phyloP scores from a whole-genome alignment of 1,140 invertebrate species.

The Nixonia krombeini region DNA sequence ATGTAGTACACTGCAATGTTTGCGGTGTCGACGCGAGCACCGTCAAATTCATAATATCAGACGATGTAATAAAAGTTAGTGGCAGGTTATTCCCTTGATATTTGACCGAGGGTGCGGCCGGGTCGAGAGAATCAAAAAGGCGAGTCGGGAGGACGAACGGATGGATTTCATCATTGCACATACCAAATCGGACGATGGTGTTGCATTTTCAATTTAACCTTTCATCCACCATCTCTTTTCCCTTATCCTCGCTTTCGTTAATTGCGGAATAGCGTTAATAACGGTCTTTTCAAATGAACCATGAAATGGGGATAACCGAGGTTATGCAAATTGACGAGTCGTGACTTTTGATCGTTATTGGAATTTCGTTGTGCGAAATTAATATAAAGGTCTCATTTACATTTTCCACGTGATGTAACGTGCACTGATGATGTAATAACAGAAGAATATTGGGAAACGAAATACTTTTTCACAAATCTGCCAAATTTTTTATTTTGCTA shows the following conservation, averaged over 20 bases:
- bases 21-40: constrained; percentile 1
- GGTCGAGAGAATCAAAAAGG: constrained; percentile 51
- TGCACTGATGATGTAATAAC: too few species aligned
- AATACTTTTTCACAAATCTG: too few species aligned
- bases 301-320: too few species aligned
- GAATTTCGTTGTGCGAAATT: too few species aligned
- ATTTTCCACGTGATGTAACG: too few species aligned
- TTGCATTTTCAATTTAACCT: constrained; percentile 9
- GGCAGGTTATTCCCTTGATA: constrained; percentile 40
- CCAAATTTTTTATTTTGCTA: too few species aligned
- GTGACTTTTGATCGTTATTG: too few species aligned
- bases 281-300: too few species aligned
- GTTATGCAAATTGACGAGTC: too few species aligned
- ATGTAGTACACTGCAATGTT: not conserved
- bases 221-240: constrained; percentile 6
- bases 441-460: too few species aligned
- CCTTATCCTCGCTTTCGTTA: not conserved
- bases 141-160: constrained; percentile 19
- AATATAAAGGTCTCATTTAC: too few species aligned
- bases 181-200: constrained; percentile 15
- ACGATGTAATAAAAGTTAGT: constrained; percentile 49
- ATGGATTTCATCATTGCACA: constrained; percentile 21
- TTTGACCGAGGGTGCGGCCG: constrained; percentile 30
- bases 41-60: constrained; percentile 31
- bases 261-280: not conserved